phyloP scores from a whole-genome alignment of 1,140 invertebrate genomes.

The Hypsibius dujardini region DNA sequence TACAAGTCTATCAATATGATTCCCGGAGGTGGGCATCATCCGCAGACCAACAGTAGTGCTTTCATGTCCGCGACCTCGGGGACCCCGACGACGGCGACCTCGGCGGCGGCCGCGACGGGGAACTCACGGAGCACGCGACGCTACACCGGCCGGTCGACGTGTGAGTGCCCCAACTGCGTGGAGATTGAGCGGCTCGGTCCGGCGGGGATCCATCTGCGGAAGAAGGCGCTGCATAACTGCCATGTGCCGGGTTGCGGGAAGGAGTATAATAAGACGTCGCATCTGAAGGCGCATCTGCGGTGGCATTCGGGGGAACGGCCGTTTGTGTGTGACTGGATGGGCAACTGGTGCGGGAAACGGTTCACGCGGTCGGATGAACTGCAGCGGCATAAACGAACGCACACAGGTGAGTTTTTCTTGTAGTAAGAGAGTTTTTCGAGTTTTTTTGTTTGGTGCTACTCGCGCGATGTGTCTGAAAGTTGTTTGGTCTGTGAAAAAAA shows the following conservation, averaged over 20 bases:
- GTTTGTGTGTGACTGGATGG: slow-evolving; percentile 45
- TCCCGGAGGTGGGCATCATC: neutral
- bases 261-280: slow-evolving; percentile 64
- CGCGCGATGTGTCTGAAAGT: no score
- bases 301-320: slow-evolving; percentile 48
- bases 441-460: no score
- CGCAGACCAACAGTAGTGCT: neutral
- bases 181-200: slow-evolving; percentile 83
- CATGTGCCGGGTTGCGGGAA: slow-evolving; percentile 97
- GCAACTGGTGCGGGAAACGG: slow-evolving; percentile 42
- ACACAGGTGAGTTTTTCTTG: slow-evolving; percentile 49
- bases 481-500: no score
- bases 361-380: slow-evolving; percentile 92
- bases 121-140: slow-evolving; percentile 59
- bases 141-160: slow-evolving; percentile 86
- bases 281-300: slow-evolving; percentile 49
- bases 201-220: slow-evolving; percentile 73
- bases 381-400: slow-evolving; percentile 81
- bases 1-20: neutral
- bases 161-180: slow-evolving; percentile 94
- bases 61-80: slow-evolving; percentile 28
- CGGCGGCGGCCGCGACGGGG: neutral
- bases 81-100: neutral
- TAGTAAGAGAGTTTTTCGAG: no score
- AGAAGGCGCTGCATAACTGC: slow-evolving; percentile 95